Evolutionary conservation across 2,113 vertebrate species (phyloP).

Genomic region (Spermophilus dauricus): DNA sequence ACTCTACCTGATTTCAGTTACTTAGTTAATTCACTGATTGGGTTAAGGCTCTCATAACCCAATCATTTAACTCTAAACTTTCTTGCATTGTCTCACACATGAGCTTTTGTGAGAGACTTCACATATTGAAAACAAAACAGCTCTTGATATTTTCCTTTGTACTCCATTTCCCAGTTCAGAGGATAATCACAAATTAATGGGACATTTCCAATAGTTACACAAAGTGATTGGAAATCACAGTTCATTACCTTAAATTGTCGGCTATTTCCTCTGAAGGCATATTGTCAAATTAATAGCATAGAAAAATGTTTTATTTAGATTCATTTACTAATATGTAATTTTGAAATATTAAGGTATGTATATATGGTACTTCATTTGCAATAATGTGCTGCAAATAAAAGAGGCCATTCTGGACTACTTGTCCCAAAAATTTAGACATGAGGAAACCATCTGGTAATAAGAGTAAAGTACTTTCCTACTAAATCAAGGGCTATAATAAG

Average conservation of each 20-base stretch:
- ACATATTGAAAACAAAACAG: too few species aligned
- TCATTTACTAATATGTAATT: background rate
- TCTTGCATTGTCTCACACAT: too few species aligned
- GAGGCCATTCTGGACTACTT: too few species aligned
- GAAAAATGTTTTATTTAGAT: background rate
- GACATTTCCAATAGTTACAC: background rate
- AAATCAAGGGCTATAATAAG: background rate
- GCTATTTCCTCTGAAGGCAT: background rate
- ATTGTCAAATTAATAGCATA: background rate
- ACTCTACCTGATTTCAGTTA: too few species aligned
- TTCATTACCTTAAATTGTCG: background rate
- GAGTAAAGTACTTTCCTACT: background rate
- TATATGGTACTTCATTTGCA: background rate
- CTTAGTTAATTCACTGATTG: too few species aligned
- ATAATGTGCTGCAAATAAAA: background rate
- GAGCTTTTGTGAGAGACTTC: too few species aligned
- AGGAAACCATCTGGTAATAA: background rate
- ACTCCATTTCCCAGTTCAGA: background rate
- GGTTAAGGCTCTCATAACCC: too few species aligned
- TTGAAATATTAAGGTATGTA: background rate
- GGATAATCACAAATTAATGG: background rate
- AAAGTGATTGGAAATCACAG: background rate
- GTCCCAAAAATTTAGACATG: background rate
- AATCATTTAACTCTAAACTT: too few species aligned
- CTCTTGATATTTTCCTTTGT: background rate